phyloP scores from a whole-genome alignment of 2,797 vertebrate species.

The Coregonus sp. region DNA sequence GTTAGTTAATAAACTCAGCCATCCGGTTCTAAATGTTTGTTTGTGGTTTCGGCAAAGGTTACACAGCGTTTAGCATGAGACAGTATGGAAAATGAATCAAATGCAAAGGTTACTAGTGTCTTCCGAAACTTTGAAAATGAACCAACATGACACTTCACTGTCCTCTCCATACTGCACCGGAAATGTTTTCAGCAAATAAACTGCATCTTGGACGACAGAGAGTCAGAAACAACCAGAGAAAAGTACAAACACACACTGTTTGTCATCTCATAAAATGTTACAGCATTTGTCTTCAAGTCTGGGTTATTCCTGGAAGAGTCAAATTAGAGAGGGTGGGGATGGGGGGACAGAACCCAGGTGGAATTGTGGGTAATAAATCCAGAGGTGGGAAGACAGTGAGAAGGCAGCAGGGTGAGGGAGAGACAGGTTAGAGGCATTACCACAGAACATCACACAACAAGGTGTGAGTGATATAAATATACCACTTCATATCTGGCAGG shows the following conservation, averaged over 20 bases:
- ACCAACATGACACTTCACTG: not conserved
- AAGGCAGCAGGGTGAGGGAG: slow-evolving; percentile 33
- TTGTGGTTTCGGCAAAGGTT: slow-evolving; percentile 48
- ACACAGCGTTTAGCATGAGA: slow-evolving; percentile 28
- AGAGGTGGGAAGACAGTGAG: not conserved
- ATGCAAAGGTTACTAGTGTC: slow-evolving; percentile 46
- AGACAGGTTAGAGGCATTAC: slow-evolving; percentile 53
- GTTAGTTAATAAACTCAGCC: slow-evolving; percentile 34
- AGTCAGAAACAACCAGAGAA: not conserved
- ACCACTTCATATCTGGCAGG: slow-evolving; percentile 58
- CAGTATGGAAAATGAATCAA: slow-evolving; percentile 31
- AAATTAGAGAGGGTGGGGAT: not conserved
- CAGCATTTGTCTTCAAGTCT: not conserved
- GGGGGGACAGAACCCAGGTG: not conserved
- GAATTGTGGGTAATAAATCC: not conserved
- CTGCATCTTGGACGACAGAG: not conserved
- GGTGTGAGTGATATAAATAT: slow-evolving; percentile 26
- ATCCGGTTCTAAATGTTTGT: slow-evolving; percentile 50
- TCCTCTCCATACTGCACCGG: not conserved
- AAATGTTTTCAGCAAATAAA: not conserved
- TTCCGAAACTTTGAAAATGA: slow-evolving; percentile 25
- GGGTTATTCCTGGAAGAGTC: not conserved
- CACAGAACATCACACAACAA: slow-evolving; percentile 68
- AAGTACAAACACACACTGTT: not conserved
- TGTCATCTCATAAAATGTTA: not conserved